Evolutionary conservation across 1,140 invertebrate genomes (phyloP).

Genomic region (Wiebesia pumilae): DNA sequence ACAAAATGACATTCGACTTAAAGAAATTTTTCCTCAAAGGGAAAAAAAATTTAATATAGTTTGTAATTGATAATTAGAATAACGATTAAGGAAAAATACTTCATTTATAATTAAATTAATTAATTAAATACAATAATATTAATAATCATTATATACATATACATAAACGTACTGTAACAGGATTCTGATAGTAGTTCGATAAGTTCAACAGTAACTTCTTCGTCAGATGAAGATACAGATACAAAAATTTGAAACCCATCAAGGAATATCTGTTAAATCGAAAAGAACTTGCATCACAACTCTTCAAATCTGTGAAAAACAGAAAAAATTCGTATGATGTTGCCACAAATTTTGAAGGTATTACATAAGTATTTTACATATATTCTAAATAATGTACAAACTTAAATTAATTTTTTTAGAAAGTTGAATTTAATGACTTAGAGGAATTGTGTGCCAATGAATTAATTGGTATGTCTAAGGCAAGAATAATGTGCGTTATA

Average conservation of each 20-base stretch:
- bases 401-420: constrained; percentile 58
- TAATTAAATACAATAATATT: neutral
- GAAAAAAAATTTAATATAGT: no score
- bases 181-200: constrained; percentile 39
- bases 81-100: no score
- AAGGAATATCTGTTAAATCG: constrained; percentile 70
- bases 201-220: constrained; percentile 61
- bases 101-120: no score
- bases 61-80: no score
- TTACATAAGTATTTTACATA: neutral
- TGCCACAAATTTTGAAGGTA: constrained; percentile 71
- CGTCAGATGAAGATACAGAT: constrained; percentile 67
- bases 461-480: constrained; percentile 72
- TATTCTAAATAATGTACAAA: neutral
- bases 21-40: no score
- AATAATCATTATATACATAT: neutral
- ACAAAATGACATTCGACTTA: no score
- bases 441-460: constrained; percentile 71
- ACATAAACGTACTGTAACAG: constrained; percentile 44
- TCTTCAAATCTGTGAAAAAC: constrained; percentile 72
- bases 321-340: constrained; percentile 73
- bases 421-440: constrained; percentile 67
- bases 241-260: constrained; percentile 70
- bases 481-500: constrained; percentile 67
- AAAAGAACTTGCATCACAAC: constrained; percentile 67